Conservation (phyloP, 1,140 invertebrate genomes). For the Pseudomyrmex sp. region DNA sequence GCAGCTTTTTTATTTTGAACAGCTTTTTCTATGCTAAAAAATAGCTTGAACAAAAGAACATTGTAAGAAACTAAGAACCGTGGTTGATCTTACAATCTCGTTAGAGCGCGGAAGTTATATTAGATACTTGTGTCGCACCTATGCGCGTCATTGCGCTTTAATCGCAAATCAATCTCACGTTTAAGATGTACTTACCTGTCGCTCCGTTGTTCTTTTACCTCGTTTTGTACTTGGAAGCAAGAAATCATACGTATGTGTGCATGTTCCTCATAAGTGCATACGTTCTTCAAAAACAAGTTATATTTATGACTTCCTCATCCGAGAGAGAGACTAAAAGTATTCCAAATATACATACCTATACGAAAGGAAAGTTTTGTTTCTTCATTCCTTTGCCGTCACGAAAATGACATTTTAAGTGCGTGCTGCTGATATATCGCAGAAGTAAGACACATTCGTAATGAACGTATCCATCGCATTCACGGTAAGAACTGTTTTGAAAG, state of each 20-base stretch:
- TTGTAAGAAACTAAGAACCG: background rate
- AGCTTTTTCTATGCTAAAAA: background rate
- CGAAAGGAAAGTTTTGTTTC: slow-evolving; percentile 55
- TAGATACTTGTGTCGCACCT: background rate
- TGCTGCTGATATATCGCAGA: background rate
- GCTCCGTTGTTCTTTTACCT: background rate
- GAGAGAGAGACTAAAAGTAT: background rate
- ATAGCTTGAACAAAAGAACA: background rate
- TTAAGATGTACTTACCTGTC: background rate
- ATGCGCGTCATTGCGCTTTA: slow-evolving; percentile 5
- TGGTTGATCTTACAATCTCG: background rate
- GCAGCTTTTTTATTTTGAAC: too few relatives aligned
- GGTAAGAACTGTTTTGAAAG: background rate
- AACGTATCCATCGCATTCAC: slow-evolving; percentile 7
- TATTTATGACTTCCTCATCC: background rate
- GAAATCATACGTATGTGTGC: background rate
- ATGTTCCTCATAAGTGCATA: background rate
- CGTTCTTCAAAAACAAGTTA: background rate
- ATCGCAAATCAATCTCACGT: slow-evolving; percentile 9
- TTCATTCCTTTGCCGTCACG: slow-evolving; percentile 34
- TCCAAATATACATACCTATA: slow-evolving; percentile 15
- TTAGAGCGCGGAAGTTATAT: background rate
- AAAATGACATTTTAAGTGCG: slow-evolving; percentile 67
- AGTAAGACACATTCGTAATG: background rate
- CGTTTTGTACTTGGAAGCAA: background rate